phyloP scores from a whole-genome alignment of 2,113 vertebrate species.

The Etheostoma cragini region DNA sequence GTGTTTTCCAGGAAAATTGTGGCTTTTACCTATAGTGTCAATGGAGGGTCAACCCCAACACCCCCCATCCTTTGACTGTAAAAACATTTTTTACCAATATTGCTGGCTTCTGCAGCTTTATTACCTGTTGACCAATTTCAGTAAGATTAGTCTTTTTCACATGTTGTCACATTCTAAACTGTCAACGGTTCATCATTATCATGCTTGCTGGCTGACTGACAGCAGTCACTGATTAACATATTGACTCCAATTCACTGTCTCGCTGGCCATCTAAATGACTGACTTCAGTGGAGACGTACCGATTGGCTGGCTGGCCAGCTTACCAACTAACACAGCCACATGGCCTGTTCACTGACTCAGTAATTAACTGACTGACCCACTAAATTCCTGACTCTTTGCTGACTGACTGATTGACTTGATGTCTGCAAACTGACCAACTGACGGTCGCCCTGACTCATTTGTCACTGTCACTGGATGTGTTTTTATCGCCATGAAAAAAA shows the following conservation, averaged over 20 bases:
- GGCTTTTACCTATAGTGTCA: constrained; percentile 31
- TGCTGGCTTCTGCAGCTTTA: not conserved
- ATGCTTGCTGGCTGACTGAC: constrained; percentile 65
- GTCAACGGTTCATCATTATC: constrained; percentile 53
- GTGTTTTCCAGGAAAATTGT: constrained; percentile 53
- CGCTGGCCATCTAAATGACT: constrained; percentile 70
- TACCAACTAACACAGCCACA: constrained; percentile 57
- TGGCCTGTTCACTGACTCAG: constrained; percentile 55
- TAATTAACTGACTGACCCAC: constrained; percentile 74
- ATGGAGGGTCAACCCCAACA: not conserved
- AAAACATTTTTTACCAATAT: not conserved
- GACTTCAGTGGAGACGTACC: constrained; percentile 58
- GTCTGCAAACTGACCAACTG: constrained; percentile 60
- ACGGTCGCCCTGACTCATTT: constrained; percentile 49
- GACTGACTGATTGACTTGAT: constrained; percentile 73
- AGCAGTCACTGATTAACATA: constrained; percentile 74
- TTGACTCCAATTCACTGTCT: constrained; percentile 76
- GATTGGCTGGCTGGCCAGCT: constrained; percentile 51
- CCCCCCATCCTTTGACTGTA: not conserved
- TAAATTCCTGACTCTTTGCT: constrained; percentile 53
- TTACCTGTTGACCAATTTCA: constrained; percentile 6
- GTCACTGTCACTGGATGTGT: constrained; percentile 51
- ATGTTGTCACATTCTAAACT: constrained; percentile 30
- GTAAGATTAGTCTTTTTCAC: constrained; percentile 12
- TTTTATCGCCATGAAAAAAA: constrained; percentile 45